Percentiles rank a stretch among this genome's conserved stretches.
Evolutionary conservation across 1,140 invertebrate species (phyloP).

Genomic region (Aphis gossypii): DNA sequence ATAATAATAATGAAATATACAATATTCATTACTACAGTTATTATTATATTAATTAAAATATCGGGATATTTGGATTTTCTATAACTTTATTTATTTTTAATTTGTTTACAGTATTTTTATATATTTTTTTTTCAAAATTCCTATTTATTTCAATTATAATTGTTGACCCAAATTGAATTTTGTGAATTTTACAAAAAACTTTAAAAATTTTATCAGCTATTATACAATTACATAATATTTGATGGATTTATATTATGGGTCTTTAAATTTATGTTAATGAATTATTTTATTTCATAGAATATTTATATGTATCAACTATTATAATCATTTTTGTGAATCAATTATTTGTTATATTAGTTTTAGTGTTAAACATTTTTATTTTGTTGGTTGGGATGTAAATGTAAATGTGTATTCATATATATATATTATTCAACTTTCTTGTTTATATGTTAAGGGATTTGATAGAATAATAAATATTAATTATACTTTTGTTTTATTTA

Average conservation of each 20-base stretch:
- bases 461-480: neutral
- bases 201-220: neutral
- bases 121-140: neutral
- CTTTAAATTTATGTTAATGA: slow-evolving; percentile 19
- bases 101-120: slow-evolving; percentile 34
- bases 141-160: slow-evolving; percentile 9
- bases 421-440: neutral
- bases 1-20: neutral
- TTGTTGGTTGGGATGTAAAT: slow-evolving; percentile 35
- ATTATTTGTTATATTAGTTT: slow-evolving; percentile 43
- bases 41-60: neutral
- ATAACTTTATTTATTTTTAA: neutral
- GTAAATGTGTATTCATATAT: neutral
- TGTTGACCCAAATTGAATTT: neutral
- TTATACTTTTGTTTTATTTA: neutral
- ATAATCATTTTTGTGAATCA: slow-evolving; percentile 28
- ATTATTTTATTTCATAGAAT: neutral
- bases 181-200: neutral
- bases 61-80: neutral
- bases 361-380: slow-evolving; percentile 32
- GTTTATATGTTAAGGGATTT: neutral
- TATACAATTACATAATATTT: neutral
- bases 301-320: slow-evolving; percentile 16
- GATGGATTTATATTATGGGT: neutral
- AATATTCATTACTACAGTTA: neutral